Conservation (phyloP, 2,113 vertebrate genomes). For the Campylorhamphus procurvoides region DNA sequence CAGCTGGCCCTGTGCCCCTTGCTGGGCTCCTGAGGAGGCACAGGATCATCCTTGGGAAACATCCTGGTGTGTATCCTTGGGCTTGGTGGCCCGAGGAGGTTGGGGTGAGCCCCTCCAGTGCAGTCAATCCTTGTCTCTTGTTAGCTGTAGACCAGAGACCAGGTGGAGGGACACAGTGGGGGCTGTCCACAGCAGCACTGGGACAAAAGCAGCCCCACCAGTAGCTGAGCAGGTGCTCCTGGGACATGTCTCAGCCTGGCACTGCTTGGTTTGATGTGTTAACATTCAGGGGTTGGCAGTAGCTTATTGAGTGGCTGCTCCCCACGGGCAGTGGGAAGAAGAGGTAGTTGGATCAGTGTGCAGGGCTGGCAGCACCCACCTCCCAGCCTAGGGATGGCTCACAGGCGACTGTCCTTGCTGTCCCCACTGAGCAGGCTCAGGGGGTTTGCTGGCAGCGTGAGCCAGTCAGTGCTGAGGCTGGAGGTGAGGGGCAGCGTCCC, state of each 20-base stretch:
- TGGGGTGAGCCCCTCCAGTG: fast-evolving
- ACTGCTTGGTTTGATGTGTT: fast-evolving
- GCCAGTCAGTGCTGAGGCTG: background rate
- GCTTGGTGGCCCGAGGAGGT: background rate
- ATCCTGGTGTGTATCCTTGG: background rate
- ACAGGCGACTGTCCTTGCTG: conserved; percentile 38
- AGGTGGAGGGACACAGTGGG: background rate
- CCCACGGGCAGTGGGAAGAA: fast-evolving
- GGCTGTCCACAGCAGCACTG: background rate
- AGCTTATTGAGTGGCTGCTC: conserved; percentile 30
- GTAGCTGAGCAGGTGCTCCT: background rate
- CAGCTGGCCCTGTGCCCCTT: fast-evolving
- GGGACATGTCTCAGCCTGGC: background rate
- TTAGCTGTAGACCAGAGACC: background rate
- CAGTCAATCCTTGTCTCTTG: fast-evolving
- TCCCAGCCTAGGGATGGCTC: background rate
- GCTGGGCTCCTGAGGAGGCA: background rate
- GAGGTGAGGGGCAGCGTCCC: background rate
- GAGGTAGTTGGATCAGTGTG: background rate
- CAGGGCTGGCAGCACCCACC: fast-evolving
- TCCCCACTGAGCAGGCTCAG: background rate
- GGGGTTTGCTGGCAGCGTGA: background rate
- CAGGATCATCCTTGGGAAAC: background rate
- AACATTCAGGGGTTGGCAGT: fast-evolving
- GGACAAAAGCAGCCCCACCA: background rate